Conservation (phyloP, 2,113 vertebrate species). For the Ciconia boyciana region DNA sequence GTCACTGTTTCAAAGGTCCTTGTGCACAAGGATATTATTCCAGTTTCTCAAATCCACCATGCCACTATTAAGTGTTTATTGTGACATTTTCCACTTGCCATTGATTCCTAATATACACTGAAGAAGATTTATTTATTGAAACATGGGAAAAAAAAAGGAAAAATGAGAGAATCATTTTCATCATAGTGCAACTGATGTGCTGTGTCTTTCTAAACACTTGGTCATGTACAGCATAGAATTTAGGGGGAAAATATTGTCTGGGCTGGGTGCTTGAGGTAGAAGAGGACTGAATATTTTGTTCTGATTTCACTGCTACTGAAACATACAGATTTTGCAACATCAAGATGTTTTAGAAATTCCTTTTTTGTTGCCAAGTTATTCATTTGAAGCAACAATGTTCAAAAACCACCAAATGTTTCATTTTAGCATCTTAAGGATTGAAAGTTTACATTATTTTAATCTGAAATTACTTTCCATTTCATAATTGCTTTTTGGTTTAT, state of each 20-base stretch:
- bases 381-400: background rate
- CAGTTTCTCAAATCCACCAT: background rate
- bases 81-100: background rate
- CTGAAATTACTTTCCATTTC: background rate
- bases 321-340: background rate
- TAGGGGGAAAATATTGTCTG: background rate
- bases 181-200: background rate
- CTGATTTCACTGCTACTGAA: background rate
- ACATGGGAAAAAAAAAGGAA: background rate
- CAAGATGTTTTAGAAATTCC: background rate
- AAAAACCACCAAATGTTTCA: background rate
- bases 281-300: background rate
- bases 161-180: background rate
- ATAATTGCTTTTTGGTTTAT: background rate
- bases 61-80: background rate
- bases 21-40: background rate
- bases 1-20: background rate
- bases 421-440: background rate
- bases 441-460: background rate
- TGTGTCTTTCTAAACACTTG: background rate
- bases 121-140: background rate
- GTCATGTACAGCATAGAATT: background rate
- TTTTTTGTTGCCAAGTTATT: background rate
- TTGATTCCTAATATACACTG: background rate
- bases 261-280: background rate